Evolutionary conservation across 2,888 invertebrate species (phyloP).

Genomic region (Anoncus sp.): DNA sequence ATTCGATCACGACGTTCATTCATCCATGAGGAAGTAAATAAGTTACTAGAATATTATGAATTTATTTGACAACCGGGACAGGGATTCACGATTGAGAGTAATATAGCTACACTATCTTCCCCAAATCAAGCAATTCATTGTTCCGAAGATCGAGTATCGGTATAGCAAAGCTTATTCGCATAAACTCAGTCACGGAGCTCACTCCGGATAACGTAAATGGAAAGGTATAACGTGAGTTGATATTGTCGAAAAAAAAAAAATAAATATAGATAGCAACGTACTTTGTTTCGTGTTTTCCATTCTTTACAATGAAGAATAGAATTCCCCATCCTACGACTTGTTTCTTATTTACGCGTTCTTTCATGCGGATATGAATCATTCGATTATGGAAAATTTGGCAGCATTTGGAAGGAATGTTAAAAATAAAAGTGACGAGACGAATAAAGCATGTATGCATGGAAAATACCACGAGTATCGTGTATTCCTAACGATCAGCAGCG

Average conservation of each 20-base stretch:
- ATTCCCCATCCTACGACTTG: no score
- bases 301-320: background rate
- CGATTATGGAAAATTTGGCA: no score
- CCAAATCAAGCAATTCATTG: conserved; percentile 15
- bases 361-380: no score
- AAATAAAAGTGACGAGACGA: no score
- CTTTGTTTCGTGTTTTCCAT: conserved; percentile 6
- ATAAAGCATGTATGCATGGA: no score
- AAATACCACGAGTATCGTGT: no score
- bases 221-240: background rate
- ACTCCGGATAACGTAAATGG: background rate
- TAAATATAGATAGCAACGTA: no score
- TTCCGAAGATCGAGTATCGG: background rate
- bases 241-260: background rate
- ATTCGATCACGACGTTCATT: background rate
- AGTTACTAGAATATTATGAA: conserved; percentile 3
- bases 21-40: background rate
- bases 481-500: no score
- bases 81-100: no score
- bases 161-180: background rate
- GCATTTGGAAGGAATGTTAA: no score
- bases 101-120: conserved; percentile 2
- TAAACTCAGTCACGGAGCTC: no score
- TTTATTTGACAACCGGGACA: background rate
- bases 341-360: no score